Base-by-base conservation (phyloP, 2,113 vertebrate genomes). In the Seriola aureovittata region DNA sequence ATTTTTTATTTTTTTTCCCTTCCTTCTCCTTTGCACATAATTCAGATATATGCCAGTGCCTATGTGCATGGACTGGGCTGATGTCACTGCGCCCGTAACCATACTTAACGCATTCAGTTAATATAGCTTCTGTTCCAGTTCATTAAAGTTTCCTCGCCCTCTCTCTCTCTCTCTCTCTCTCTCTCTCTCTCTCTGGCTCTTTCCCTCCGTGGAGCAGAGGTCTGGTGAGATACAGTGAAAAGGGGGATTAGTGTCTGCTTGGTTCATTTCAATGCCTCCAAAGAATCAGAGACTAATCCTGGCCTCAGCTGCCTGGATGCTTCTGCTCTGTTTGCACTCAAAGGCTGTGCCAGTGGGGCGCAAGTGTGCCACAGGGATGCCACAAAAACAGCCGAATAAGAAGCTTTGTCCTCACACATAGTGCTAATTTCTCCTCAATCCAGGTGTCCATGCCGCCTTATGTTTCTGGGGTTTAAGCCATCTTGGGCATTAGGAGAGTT, bases 221-320 rank as follows among this genome's bases (percentile, higher is more conserved):
- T 85, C 80, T 83, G 36, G 78, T 57, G 83, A 80, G 81, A 85
- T 85, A 85, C 57, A 65, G 78, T 66, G 36, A 58, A 82, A 36
- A 65, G 52, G 38, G 38, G 90, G 92, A 93, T 94, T 94, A 93
- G 88, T 80, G 85, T 91, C 77, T 92, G 50, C 82, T 88, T 80
- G 83, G 80, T 85, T 83, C 83, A 82, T 93, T 90, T 91, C 81
- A 79, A 79, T 81, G 86, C 86, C 89, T 91, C 72, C 58, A 75
- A 85, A 86, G 88, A 90, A 90, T 89, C 73, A 17, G 50, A 77
- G 80, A 67, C 68, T 93, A 93, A 93, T 94, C 92, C 89, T 29
- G 46, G 84, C 81, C 85, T 88, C 86, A 72, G 85, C 88, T 86
- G 87, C 85, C 81, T 81, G 78, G 69, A 73, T 86, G 85, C 88